phyloP scores from a whole-genome alignment of 1,140 invertebrate genomes.

The Trissolcus basalis region DNA sequence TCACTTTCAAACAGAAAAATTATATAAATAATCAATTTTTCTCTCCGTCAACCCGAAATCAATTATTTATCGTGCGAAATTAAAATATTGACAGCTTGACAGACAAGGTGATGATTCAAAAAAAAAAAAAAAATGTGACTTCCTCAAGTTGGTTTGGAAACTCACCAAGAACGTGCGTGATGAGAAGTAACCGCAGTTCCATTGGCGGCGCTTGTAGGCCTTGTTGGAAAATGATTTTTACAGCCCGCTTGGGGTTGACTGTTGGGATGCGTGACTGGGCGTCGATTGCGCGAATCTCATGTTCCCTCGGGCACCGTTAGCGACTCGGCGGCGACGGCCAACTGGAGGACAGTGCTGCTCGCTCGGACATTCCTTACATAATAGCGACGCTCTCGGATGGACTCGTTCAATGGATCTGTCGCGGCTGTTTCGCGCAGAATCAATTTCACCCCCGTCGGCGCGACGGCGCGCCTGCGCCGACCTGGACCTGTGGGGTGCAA shows the following conservation, averaged over 20 bases:
- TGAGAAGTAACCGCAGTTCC: slow-evolving; percentile 69
- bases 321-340: slow-evolving; percentile 7
- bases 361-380: slow-evolving; percentile 66
- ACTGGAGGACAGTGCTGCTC: slow-evolving; percentile 11
- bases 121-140: not conserved
- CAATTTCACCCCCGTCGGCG: slow-evolving; percentile 69
- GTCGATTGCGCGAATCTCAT: slow-evolving; percentile 30
- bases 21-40: too few relatives aligned
- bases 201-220: slow-evolving; percentile 55
- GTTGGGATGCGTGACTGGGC: slow-evolving; percentile 32
- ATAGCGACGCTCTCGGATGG: slow-evolving; percentile 60
- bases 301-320: slow-evolving; percentile 8
- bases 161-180: slow-evolving; percentile 70
- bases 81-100: too few relatives aligned
- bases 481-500: slow-evolving; percentile 56
- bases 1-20: too few relatives aligned
- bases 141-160: slow-evolving; percentile 18
- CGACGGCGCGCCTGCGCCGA: slow-evolving; percentile 54
- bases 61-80: too few relatives aligned
- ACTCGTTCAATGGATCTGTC: slow-evolving; percentile 65
- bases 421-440: slow-evolving; percentile 69
- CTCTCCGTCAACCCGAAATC: too few relatives aligned
- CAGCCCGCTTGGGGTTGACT: slow-evolving; percentile 37
- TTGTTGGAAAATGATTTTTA: slow-evolving; percentile 35
- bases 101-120: not conserved